Evolutionary conservation across 2,888 invertebrate species (phyloP).

Genomic region (Nymphalis c-album): DNA sequence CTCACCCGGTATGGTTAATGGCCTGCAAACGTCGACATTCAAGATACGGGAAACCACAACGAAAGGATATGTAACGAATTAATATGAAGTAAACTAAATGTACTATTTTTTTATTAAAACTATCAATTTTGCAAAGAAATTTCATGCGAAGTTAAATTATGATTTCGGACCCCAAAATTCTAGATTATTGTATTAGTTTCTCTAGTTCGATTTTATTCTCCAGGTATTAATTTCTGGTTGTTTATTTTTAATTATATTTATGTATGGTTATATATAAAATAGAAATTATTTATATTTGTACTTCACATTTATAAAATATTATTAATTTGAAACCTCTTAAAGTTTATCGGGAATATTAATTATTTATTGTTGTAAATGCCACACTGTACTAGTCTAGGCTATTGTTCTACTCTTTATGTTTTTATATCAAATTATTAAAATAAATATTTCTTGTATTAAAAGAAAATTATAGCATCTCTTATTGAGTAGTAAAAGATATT

Average conservation of each 20-base stretch:
- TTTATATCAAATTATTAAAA: not conserved
- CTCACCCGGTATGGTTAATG: constrained; percentile 18
- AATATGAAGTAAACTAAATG: not conserved
- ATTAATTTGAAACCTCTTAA: no score
- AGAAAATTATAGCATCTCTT: not conserved
- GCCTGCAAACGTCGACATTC: constrained; percentile 14
- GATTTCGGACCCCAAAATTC: no score
- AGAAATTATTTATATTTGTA: not conserved
- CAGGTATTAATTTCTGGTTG: no score
- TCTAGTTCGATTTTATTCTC: no score
- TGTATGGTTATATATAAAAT: no score
- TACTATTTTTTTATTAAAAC: no score
- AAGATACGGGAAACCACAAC: constrained; percentile 11
- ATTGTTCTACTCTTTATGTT: not conserved
- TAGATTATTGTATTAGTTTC: no score
- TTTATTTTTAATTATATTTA: no score
- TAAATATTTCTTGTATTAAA: not conserved
- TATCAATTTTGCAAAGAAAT: no score
- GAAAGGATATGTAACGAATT: not conserved
- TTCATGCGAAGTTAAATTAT: no score
- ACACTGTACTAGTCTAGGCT: no score
- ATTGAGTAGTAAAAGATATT: constrained; percentile 24
- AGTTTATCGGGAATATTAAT: not conserved
- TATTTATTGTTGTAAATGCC: no score
- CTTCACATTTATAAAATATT: not conserved